Base-by-base conservation (phyloP, 2,797 vertebrate species). In the Ciconia nigra region DNA sequence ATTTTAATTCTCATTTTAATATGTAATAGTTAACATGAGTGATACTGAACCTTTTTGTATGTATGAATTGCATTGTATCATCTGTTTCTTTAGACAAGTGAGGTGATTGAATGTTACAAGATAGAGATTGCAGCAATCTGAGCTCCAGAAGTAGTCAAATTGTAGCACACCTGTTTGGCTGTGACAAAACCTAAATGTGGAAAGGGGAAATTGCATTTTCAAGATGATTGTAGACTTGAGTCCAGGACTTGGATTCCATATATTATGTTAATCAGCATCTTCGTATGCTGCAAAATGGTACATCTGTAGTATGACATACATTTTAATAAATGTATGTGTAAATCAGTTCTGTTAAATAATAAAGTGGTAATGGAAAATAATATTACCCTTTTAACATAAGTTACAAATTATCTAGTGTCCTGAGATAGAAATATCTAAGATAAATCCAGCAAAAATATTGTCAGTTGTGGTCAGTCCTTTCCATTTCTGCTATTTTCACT, bases 151-250 rank as follows among this genome's bases (percentile, higher is more conserved):
- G 8, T 5, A 33, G 51, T 47, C 71, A 39, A 70, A 15, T 8
- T 54, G 46, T 31, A 47, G 77, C 17, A 29, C 37, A 25, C 19
- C n/a, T 69, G 15, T n/a, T 8, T 55, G 39, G 7, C 57, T 77
- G 41, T 35, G 69, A n/a, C 63, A 57, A 61, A 61, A 62, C 25
- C 16, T 3, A 5, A 13, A 39, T 5, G n/a, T 51, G 61, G 16
- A 42, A 28, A 54, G 52, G 39, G 51, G 16, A 86, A 72, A 57
- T 61, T 18, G 22, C 31, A 5, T 76, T 69, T 78, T 29, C 25
- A 54, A 5, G 25, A 13, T 58, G 26, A 19, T 10, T 57, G 22
- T 47, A 10, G 28, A 5, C 9, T 0, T 0, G 2, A 39, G 5
- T 46, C 9, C 44, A n/a, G 15, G 16, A 22, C 33, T 18, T n/a